Evolutionary conservation across 53 echinoderm and acorn worm species (phyloP), one percentile per base, ranked within the genome.

Genomic region (Mesocentrotus franciscanus): DNA sequence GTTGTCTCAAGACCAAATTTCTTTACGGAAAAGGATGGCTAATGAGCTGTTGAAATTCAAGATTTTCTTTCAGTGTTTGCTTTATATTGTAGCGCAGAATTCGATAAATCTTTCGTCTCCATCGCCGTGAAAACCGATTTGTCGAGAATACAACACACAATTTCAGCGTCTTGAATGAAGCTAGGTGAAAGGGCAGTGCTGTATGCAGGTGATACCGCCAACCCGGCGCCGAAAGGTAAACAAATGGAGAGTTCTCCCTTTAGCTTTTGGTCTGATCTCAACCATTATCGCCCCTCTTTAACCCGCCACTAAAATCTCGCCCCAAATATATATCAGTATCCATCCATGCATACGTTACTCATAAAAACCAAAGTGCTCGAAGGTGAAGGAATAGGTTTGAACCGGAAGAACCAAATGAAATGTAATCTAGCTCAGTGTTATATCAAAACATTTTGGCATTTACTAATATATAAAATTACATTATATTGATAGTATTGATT

Each of bases 171-270:
- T 87, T 87, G 87, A 87, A 87, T 29, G 34, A 35, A 56, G 27
- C 87, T 87, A 87, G 87, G 3, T 58, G 58, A 10, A 6, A 87
- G 35, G 91, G 16, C 55, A 10, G 74, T 55, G n/a, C 71, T 72
- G 68, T 27, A 92, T 56, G 71, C 92, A 92, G 92, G 92, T 92
- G 92, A 92, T 92, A 70, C 56, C 66, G 56, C 13, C 92, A 74
- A 56, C 56, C 92, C 92, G 92, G 92, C 92, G 92, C 92, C 92
- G 29, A 72, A 74, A 92, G 92, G 92, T 92, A 92, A 92, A 92
- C 92, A 92, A 90, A 90, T 90, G 13, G 61, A 29, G 26, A 90
- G 27, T 58, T 58, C 29, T 90, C 59, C 90, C 59, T 9, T 32
- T 13, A 29, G 59, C 59, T 90, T 61, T 35, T 33, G 29, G 90